Base-by-base conservation (phyloP, 2,113 vertebrate species). In the Bagarius yarrelli region DNA sequence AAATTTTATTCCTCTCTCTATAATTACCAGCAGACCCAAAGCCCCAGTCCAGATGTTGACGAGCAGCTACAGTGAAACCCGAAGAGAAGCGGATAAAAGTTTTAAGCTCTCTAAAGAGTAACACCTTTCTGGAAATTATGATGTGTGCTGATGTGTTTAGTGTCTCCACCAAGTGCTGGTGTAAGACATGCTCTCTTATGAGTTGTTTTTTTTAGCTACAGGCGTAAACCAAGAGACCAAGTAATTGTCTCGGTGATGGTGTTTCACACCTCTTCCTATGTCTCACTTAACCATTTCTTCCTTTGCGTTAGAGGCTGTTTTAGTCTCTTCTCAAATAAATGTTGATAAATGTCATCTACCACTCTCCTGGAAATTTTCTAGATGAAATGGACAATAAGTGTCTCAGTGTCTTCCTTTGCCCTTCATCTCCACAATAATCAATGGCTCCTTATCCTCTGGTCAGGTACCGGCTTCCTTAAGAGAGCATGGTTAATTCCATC, bases 41-140 rank as follows among this genome's bases (percentile, higher is more conserved):
- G 86, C 74, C 91, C 85, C 82, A 82, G 86, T 92, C 90, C 93
- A 93, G 92, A 90, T 93, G 92, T 90, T 92, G 50, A 82, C 83
- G 86, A 88, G 88, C 69, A 76, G 76, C 86, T 84, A 25, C 34
- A 63, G 57, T 86, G 80, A 56, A 64, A 79, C 55, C 55, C 52
- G 81, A 82, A 81, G 83, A 82, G 73, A 53, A 50, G 84, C 87
- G 86, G 90, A 90, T 89, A 89, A 90, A 92, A 91, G 83, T 90
- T 92, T 90, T 75, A 81, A 89, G 85, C 36, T 47, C 82, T 86
- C 82, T 30, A 73, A 87, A 88, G 84, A 87, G 61, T 34, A 75
- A 13, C 57, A 66, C 40, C 57, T 76, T 77, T 73, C 67, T 44
- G 34, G 63, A 52, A 56, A 53, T 47, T 83, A 25, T 84, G 16